Evolutionary conservation across 2,888 invertebrate genomes (phyloP), one percentile per base, ranked within the genome.

Genomic region (Torymus tubicola): DNA sequence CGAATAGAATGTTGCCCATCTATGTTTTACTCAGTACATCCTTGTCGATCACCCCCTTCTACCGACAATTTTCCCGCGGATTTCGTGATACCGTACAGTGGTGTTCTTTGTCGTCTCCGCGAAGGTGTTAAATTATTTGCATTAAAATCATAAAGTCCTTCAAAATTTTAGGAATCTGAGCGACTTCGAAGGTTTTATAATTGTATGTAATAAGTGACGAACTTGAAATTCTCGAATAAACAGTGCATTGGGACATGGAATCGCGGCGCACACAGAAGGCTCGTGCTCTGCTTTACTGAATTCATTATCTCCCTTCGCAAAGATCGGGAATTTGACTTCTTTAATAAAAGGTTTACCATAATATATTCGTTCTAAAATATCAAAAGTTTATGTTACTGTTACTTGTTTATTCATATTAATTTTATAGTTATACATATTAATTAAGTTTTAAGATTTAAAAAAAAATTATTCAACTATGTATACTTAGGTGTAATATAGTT

Each of bases 11-110:
- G 71, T 18, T 52, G 72, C 14, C 0, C 57, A 63, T 80, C 80
- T 80, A 67, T 5, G 24, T 57, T 55, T 16, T 31, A 12, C n/a
- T 67, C 57, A n/a, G 2, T 24, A 61, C 21, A 65, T 64, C 12
- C 57, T 12, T 24, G 60, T 12, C n/a, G 10, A 2, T 77, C 13
- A 64, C 31, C 78, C 42, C 81, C 81, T 73, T 72, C 76, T 69
- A 82, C 67, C 42, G 55, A 53, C 24, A 16, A 42, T 80, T 83
- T 84, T 84, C 84, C 84, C 84, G 84, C 84, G 84, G 80, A 83
- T 84, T 82, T 82, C 61, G 74, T 74, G 75, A 69, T 75, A 64
- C 57, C 50, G 60, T 18, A 50, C 55, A 55, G 75, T 63, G 60
- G 65, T 80, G n/a, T 50, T 76, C 16, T 61, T 75, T 60, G 24